Conservation (phyloP, 2,888 invertebrate species). For the Prosapia bicincta region DNA sequence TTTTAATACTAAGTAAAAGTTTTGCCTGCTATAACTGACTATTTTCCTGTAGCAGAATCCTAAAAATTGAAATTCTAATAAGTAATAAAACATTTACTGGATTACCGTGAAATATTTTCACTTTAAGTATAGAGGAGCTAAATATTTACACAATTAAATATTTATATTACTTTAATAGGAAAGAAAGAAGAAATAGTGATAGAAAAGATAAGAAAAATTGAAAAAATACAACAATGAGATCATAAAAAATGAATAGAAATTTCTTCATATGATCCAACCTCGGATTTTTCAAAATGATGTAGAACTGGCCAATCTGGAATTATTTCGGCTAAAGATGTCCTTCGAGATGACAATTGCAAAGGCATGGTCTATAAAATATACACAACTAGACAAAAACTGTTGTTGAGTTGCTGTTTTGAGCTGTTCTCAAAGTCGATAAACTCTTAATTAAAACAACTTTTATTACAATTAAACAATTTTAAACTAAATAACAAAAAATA, state of each 20-base stretch:
- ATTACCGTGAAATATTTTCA: too few species aligned
- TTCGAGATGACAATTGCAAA: background rate
- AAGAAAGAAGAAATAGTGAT: too few species aligned
- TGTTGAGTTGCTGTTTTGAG: background rate
- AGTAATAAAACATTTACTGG: too few species aligned
- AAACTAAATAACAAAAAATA: too few species aligned
- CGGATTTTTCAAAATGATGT: constrained; percentile 76
- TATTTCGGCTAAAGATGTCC: constrained; percentile 70
- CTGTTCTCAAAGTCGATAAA: background rate
- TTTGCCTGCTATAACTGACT: too few species aligned
- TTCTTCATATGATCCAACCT: constrained; percentile 63
- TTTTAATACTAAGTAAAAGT: too few species aligned
- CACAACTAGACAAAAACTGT: background rate
- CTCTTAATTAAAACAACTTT: too few species aligned
- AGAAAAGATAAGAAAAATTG: too few species aligned
- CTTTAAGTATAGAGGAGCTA: too few species aligned
- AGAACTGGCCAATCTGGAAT: constrained; percentile 96
- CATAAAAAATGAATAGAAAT: background rate
- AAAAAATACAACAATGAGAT: background rate
- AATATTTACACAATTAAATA: background rate
- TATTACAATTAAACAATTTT: too few species aligned
- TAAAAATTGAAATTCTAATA: too few species aligned
- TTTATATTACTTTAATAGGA: background rate
- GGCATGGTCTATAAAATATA: background rate
- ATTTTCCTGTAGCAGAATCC: too few species aligned